Percentiles rank a stretch among this genome's conserved stretches.
Conservation (phyloP, 2,113 vertebrate genomes). For the Onychostruthus taczanowskii region DNA sequence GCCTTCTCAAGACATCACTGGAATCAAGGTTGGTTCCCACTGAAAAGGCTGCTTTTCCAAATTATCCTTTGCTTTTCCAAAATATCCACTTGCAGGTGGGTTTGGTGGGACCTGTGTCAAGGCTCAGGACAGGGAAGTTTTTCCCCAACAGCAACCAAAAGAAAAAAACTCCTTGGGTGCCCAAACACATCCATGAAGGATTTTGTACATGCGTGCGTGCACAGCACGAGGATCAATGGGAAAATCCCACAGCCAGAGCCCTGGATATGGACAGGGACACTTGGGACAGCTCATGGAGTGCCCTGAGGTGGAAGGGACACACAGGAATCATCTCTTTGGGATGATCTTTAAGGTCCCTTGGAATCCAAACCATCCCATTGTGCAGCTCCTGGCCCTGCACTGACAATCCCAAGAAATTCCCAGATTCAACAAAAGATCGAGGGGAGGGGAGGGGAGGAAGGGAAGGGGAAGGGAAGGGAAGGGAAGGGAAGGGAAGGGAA, state of each 20-base stretch:
- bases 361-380: neutral
- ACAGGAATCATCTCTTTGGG: neutral
- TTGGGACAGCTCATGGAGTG: neutral
- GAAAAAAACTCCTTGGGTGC: rapidly evolving
- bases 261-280: no score
- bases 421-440: rapidly evolving
- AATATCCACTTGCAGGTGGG: neutral
- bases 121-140: rapidly evolving
- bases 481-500: no score
- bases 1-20: no score
- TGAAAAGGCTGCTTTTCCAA: neutral
- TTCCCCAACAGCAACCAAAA: neutral
- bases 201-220: rapidly evolving
- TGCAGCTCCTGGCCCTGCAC: neutral
- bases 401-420: neutral
- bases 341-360: no score
- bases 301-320: neutral
- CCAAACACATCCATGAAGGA: rapidly evolving
- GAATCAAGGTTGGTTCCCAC: neutral
- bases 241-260: neutral
- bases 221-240: rapidly evolving
- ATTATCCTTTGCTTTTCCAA: neutral
- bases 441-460: no score
- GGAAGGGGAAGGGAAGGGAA: no score
- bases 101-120: neutral